These are phyloP conservation scores for Pachliopta kotzebuea DNA, from an alignment of 2,888 invertebrate species.

Conservation along the genomic window DNA sequence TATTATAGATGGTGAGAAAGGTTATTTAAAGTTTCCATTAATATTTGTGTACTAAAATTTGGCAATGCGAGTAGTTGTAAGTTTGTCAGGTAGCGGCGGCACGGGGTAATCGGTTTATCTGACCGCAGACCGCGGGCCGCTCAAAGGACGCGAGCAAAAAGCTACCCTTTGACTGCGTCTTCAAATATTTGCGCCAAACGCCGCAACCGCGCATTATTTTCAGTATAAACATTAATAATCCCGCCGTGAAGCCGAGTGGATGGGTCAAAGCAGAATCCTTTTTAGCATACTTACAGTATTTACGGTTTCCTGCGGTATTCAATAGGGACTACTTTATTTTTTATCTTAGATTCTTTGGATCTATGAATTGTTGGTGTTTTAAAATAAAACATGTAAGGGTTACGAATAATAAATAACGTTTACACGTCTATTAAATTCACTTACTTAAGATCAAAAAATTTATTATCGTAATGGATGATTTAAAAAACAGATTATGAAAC, in stretches of 20 bases:
- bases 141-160: conserved; percentile 73
- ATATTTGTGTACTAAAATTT: neutral
- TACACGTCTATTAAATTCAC: too few relatives aligned
- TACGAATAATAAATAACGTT: too few relatives aligned
- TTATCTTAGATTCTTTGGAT: neutral
- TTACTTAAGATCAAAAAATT: too few relatives aligned
- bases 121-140: conserved; percentile 63
- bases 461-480: too few relatives aligned
- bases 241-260: conserved; percentile 48
- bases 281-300: conserved; percentile 33
- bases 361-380: neutral
- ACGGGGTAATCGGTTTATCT: conserved; percentile 68
- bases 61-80: conserved; percentile 14
- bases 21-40: neutral
- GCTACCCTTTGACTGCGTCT: conserved; percentile 72
- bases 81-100: conserved; percentile 30
- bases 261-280: conserved; percentile 57
- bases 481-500: too few relatives aligned
- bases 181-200: conserved; percentile 74
- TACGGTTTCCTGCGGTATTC: neutral
- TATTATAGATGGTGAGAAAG: neutral
- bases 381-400: too few relatives aligned
- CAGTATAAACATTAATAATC: conserved; percentile 76
- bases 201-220: conserved; percentile 75
- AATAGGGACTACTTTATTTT: neutral